Conservation (phyloP, 2,888 invertebrate genomes). For the Coronaproctus castanopsis region DNA sequence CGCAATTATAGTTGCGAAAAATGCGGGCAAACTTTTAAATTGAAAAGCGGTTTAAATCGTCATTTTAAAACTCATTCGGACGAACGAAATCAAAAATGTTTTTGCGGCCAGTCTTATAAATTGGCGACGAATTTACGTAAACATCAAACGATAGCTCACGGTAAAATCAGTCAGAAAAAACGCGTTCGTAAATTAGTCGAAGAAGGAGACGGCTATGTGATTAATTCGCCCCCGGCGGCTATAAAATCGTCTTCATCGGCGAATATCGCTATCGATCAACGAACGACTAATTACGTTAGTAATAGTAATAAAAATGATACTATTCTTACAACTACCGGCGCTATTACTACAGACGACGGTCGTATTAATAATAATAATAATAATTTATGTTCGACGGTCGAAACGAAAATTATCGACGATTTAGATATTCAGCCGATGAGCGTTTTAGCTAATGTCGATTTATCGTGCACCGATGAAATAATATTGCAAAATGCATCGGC, state of each 20-base stretch:
- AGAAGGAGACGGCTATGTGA: conserved; percentile 10
- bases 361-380: no score
- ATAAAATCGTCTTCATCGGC: neutral
- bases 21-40: conserved; percentile 11
- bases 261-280: neutral
- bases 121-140: conserved; percentile 10
- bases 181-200: conserved; percentile 3
- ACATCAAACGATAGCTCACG: conserved; percentile 8
- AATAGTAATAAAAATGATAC: no score
- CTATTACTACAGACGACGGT: no score
- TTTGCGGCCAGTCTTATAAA: conserved; percentile 12
- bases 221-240: conserved; percentile 3
- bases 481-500: neutral
- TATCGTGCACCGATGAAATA: conserved; percentile 7
- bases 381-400: neutral
- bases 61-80: conserved; percentile 33
- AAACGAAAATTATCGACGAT: conserved; percentile 1
- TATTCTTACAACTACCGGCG: no score
- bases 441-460: conserved; percentile 7
- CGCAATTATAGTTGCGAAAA: conserved; percentile 13
- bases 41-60: conserved; percentile 35
- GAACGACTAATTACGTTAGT: no score
- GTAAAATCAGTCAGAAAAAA: conserved; percentile 6
- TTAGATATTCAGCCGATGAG: conserved; percentile 9
- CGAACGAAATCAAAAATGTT: conserved; percentile 18